Evolutionary conservation across 2,113 vertebrate genomes (phyloP).

Genomic region (Peromyscus leucopus): DNA sequence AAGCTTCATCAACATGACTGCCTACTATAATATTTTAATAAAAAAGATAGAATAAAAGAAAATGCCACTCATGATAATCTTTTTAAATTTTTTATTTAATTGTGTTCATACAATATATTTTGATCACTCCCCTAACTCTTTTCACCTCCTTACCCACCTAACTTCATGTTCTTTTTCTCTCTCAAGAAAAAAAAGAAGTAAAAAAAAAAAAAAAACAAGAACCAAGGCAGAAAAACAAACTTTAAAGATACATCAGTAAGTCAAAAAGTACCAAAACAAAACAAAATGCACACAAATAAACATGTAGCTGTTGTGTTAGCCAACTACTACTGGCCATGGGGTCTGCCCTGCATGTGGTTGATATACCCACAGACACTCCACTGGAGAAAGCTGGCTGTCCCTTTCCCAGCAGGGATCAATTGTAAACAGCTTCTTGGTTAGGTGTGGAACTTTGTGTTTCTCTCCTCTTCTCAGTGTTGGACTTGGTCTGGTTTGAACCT

Average conservation of each 20-base stretch:
- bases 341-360: background rate
- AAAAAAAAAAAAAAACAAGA: background rate
- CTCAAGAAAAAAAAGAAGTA: background rate
- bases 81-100: background rate
- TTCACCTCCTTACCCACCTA: background rate
- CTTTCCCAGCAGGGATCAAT: background rate
- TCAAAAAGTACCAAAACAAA: background rate
- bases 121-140: background rate
- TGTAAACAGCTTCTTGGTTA: background rate
- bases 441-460: background rate
- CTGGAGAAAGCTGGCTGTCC: no score
- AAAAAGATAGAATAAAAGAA: background rate
- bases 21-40: conserved; percentile 23
- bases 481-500: background rate
- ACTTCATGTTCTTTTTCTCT: background rate
- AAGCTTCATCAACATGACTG: background rate
- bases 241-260: background rate
- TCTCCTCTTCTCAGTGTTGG: background rate
- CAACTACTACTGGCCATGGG: background rate
- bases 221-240: background rate
- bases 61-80: background rate
- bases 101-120: background rate
- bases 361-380: background rate
- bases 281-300: background rate
- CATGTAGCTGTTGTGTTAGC: background rate